Conservation (phyloP, 2,113 vertebrate species). For the Ornithorhynchus anatinus region DNA sequence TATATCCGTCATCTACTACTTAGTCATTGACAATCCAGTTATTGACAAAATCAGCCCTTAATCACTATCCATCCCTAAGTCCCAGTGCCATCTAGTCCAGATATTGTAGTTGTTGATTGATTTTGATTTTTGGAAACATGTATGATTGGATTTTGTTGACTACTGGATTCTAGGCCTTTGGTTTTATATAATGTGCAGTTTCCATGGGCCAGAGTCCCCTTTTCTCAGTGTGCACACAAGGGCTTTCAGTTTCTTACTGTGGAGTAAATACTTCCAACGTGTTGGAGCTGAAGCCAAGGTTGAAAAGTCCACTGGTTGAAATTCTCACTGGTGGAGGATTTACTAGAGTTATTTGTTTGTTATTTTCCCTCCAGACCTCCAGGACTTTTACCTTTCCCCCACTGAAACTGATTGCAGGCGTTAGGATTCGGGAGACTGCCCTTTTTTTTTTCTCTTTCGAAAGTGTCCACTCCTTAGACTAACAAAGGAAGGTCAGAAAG, state of each 20-base stretch:
- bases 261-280: constrained; percentile 30
- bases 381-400: constrained; percentile 17
- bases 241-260: neutral
- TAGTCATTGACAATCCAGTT: too few relatives aligned
- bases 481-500: neutral
- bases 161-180: too few relatives aligned
- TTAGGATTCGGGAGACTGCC: neutral
- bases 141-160: too few relatives aligned
- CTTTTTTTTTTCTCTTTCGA: neutral
- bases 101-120: too few relatives aligned
- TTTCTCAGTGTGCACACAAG: rapidly evolving
- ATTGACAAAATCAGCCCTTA: too few relatives aligned
- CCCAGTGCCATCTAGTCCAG: too few relatives aligned
- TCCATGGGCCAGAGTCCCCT: too few relatives aligned
- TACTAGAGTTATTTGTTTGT: neutral
- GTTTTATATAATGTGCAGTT: too few relatives aligned
- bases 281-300: constrained; percentile 4
- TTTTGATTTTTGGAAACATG: too few relatives aligned
- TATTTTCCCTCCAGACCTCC: constrained; percentile 1
- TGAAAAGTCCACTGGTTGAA: constrained; percentile 47
- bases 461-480: neutral
- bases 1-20: too few relatives aligned
- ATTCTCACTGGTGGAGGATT: neutral
- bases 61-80: too few relatives aligned
- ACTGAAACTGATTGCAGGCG: neutral